Base-by-base conservation (phyloP, 2,113 vertebrate genomes). In the Pseudorasbora parva region DNA sequence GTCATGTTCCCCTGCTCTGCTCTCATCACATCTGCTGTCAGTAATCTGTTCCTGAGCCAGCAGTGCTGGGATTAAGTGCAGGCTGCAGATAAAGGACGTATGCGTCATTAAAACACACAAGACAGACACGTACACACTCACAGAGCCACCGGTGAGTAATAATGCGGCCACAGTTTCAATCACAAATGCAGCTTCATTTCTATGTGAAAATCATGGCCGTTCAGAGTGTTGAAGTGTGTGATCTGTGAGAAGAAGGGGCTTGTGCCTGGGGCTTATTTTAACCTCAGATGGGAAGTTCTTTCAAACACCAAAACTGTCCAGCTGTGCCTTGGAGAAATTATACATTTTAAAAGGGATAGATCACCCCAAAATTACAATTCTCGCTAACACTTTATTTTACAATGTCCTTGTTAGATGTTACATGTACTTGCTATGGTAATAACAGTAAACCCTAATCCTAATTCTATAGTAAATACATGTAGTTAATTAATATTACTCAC, bases 41-140 rank as follows among this genome's bases (percentile, higher is more conserved):
- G 90, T 94, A 92, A 94, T 93, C 90, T 93, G 90, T 88, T 92
- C 90, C 92, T 93, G 91, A 94, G 92, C 92, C 92, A 92, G 92
- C 88, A 89, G 88, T 91, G 90, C 89, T 91, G 90, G 93, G 92
- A 94, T 95, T 94, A 94, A 89, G 92, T 88, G 91, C 89, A 47
- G 84, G 88, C 90, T 92, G 92, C 87, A 93, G 93, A 92, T 74
- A 82, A 91, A 90, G 91, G 93, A 92, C 92, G 88, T 91, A 92
- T 91, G 90, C 88, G 88, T 93, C 93, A 93, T 94, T 94, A 92
- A 92, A 92, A 90, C 88, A 33, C 89, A 89, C 89, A 88, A 85
- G 81, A 89, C 88, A 78, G 68, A 82, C 62, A 75, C 85, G 85
- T 82, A 86, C 83, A 81, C 86, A 91, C 60, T 78, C 83, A 88